These are phyloP conservation scores for Heteronetta atricapilla DNA, from an alignment of 2,113 vertebrate species.

Conservation along the genomic window DNA sequence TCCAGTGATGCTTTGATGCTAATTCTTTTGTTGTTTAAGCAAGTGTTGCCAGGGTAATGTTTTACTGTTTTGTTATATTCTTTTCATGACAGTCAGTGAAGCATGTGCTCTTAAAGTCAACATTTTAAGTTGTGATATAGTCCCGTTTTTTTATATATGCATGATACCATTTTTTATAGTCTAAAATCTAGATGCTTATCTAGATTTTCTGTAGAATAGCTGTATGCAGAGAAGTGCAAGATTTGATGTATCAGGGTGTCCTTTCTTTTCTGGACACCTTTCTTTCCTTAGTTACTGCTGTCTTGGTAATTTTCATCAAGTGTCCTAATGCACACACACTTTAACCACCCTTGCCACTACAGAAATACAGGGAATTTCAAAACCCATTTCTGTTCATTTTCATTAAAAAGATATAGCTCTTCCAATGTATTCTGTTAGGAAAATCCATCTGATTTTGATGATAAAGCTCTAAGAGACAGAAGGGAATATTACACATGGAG, in stretches of 20 bases:
- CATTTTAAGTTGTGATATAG: not conserved
- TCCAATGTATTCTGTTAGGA: not conserved
- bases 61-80: not conserved
- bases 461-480: not conserved
- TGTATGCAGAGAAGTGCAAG: not conserved
- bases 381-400: not conserved
- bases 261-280: not conserved
- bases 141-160: not conserved
- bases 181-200: not conserved
- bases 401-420: not conserved
- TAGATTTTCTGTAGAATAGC: not conserved
- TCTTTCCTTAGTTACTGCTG: not conserved
- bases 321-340: not conserved
- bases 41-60: slow-evolving; percentile 21
- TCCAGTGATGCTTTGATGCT: not conserved
- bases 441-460: not conserved
- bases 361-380: not conserved
- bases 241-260: fast-evolving
- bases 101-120: not conserved
- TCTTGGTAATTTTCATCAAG: not conserved
- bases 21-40: slow-evolving; percentile 19
- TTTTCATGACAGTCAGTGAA: not conserved
- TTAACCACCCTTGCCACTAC: not conserved
- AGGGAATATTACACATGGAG: not conserved
- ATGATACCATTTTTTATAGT: not conserved